phyloP scores from a whole-genome alignment of 2,888 invertebrate genomes.

The Torymus aiolomorphi region DNA sequence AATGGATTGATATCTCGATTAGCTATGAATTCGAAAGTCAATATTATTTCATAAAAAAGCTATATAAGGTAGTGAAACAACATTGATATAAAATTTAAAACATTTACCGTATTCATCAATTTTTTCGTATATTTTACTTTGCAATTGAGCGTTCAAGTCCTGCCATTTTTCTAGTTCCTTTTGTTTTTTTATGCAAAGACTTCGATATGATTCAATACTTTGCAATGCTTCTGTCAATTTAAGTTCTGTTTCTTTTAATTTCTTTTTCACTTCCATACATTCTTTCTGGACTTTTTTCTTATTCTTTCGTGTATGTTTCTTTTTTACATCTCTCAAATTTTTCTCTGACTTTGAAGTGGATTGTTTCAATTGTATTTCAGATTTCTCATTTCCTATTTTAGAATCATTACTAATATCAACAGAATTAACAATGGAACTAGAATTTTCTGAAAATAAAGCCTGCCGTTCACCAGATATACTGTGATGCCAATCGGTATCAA shows the following conservation, averaged over 20 bases:
- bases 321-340: no score
- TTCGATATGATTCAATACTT: conserved; percentile 6
- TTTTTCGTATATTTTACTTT: conserved; percentile 23
- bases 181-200: conserved; percentile 3
- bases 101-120: conserved; percentile 37
- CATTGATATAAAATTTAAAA: not conserved
- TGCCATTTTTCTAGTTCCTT: conserved; percentile 14
- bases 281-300: conserved; percentile 2
- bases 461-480: no score
- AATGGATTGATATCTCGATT: conserved; percentile 11
- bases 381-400: no score
- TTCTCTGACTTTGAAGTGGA: no score
- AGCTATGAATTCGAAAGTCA: conserved; percentile 19
- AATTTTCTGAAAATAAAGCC: no score
- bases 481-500: no score
- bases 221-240: not conserved
- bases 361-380: no score
- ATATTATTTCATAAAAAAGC: no score
- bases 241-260: not conserved
- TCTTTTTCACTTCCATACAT: not conserved
- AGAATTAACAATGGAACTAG: no score
- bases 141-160: not conserved
- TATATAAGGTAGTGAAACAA: no score
- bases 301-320: no score
- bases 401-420: no score